These are phyloP conservation scores for Torymus auratus DNA, from an alignment of 2,888 invertebrate genomes.

Conservation along the genomic window DNA sequence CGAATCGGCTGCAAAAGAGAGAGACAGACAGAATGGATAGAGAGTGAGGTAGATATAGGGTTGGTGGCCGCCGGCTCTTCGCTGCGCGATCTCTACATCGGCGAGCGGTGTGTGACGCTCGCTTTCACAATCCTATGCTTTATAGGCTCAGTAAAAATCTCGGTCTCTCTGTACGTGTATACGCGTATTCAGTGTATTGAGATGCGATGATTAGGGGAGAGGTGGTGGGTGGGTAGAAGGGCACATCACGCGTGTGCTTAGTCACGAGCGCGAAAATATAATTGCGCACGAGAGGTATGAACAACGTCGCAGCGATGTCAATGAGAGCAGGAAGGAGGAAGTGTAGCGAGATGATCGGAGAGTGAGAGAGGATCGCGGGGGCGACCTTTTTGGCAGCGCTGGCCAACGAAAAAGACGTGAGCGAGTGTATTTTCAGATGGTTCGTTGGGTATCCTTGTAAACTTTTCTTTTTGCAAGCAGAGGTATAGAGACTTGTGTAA, in stretches of 20 bases:
- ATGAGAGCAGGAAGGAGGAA: conserved; percentile 32
- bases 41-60: background rate
- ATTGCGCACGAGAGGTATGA: background rate
- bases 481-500: too few species aligned
- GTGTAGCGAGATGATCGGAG: background rate
- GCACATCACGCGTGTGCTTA: background rate
- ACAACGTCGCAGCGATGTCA: conserved; percentile 26
- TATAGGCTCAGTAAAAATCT: conserved; percentile 2
- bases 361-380: too few species aligned
- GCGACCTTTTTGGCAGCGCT: conserved; percentile 21
- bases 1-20: conserved; percentile 70
- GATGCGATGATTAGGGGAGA: background rate
- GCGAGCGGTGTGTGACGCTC: background rate
- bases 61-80: background rate
- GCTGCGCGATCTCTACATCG: conserved; percentile 9
- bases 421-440: too few species aligned
- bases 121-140: conserved; percentile 30
- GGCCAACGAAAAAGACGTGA: background rate
- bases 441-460: too few species aligned
- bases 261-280: conserved; percentile 29
- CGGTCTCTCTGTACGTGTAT: background rate
- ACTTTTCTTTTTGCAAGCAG: too few species aligned
- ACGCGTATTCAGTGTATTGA: too few species aligned
- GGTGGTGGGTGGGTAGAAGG: background rate
- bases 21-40: background rate